A percentile compares a stretch with the other conserved stretches of the same genome.
These are phyloP conservation scores for Chalcosyrphus nemorum DNA, from an alignment of 2,888 invertebrate genomes.

Conservation along the genomic window DNA sequence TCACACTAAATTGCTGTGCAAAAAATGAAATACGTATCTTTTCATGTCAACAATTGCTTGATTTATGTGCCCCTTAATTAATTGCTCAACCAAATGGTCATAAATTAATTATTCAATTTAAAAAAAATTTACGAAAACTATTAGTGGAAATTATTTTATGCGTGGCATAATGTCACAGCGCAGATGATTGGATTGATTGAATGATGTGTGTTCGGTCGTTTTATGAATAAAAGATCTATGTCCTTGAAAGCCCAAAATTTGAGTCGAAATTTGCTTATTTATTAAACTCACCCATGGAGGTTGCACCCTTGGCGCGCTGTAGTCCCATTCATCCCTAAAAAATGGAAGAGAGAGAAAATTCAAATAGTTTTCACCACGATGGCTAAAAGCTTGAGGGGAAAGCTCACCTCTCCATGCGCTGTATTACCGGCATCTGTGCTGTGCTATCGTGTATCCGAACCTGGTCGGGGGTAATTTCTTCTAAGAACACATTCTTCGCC, in stretches of 20 bases:
- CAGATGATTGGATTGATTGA: no score
- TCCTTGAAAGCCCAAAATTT: neutral
- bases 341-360: no score
- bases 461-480: conserved; percentile 90
- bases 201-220: no score
- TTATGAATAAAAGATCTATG: no score
- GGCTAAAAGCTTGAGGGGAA: conserved; percentile 40
- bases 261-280: neutral
- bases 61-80: conserved; percentile 36
- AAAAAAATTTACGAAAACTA: neutral
- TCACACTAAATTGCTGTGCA: neutral
- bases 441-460: conserved; percentile 91
- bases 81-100: conserved; percentile 15
- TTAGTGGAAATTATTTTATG: neutral
- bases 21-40: neutral
- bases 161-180: neutral
- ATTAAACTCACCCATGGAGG: conserved; percentile 56
- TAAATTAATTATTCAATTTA: conserved; percentile 53
- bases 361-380: neutral
- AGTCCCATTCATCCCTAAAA: conserved; percentile 75
- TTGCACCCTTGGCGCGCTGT: conserved; percentile 44
- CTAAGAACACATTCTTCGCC: conserved; percentile 83
- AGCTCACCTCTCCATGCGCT: conserved; percentile 85
- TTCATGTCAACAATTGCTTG: neutral
- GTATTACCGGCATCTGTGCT: conserved; percentile 87